Percentiles rank a stretch among this genome's conserved stretches.
phyloP scores from a whole-genome alignment of 1,140 invertebrate species.

The Gryon sp. region DNA sequence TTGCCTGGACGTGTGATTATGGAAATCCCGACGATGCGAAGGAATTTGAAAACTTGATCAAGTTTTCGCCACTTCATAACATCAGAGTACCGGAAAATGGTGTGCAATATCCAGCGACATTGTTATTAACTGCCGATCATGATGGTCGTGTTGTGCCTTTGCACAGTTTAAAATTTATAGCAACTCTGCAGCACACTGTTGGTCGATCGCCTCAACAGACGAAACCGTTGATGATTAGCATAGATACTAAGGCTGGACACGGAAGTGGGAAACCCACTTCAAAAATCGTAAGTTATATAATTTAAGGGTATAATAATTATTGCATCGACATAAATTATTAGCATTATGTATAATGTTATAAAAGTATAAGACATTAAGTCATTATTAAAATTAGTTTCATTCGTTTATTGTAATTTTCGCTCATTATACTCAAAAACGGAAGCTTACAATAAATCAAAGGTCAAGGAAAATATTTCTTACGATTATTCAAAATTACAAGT shows the following conservation, averaged over 20 bases:
- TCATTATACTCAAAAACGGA: no score
- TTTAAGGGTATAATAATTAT: no score
- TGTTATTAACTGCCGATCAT: constrained; percentile 97
- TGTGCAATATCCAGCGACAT: constrained; percentile 92
- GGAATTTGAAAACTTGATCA: constrained; percentile 93
- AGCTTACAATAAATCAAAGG: no score
- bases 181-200: constrained; percentile 91
- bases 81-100: constrained; percentile 84
- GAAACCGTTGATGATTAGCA: constrained; percentile 93
- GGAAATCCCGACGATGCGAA: constrained; percentile 93
- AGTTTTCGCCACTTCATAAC: constrained; percentile 98
- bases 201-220: constrained; percentile 83
- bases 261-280: constrained; percentile 97
- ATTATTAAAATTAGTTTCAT: no score
- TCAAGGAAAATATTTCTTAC: no score
- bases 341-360: no score
- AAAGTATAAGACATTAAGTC: no score
- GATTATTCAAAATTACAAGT: no score
- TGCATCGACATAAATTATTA: no score
- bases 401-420: no score
- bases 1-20: constrained; percentile 98
- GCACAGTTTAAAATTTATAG: constrained; percentile 97
- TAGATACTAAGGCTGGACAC: constrained; percentile 98
- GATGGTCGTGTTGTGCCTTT: constrained; percentile 98
- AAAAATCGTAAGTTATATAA: constrained; percentile 86